Evolutionary conservation across 1,140 invertebrate species (phyloP).

Genomic region (Drosophila obscura): DNA sequence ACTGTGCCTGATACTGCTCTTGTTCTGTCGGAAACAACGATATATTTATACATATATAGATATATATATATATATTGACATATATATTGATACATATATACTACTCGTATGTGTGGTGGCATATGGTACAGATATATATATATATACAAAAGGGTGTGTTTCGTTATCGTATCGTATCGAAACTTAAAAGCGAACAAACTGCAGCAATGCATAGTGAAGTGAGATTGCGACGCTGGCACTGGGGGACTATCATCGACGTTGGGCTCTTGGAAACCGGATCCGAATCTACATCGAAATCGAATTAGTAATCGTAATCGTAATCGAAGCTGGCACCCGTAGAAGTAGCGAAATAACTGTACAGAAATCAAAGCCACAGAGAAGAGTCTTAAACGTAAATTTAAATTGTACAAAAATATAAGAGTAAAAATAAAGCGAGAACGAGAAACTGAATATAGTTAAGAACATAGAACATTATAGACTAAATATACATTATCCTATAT

Average conservation of each 20-base stretch:
- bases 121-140: neutral
- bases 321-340: conserved; percentile 17
- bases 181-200: conserved; percentile 18
- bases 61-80: conserved; percentile 39
- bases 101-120: conserved; percentile 17
- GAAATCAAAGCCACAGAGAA: conserved; percentile 29
- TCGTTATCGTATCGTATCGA: neutral
- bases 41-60: conserved; percentile 56
- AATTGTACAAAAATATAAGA: conserved; percentile 28
- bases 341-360: conserved; percentile 30
- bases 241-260: conserved; percentile 41
- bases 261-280: conserved; percentile 57
- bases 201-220: conserved; percentile 23
- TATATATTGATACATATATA: conserved; percentile 44
- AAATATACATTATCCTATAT: conserved; percentile 25
- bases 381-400: conserved; percentile 20
- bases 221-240: conserved; percentile 45
- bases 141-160: too few species aligned
- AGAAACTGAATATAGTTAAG: conserved; percentile 39
- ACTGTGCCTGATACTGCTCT: conserved; percentile 83
- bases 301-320: conserved; percentile 18
- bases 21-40: conserved; percentile 74
- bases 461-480: conserved; percentile 39
- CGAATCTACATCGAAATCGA: conserved; percentile 5
- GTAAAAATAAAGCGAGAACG: conserved; percentile 27